These are phyloP conservation scores for Morus bassanus DNA, from an alignment of 2,797 vertebrate genomes.

Conservation along the genomic window DNA sequence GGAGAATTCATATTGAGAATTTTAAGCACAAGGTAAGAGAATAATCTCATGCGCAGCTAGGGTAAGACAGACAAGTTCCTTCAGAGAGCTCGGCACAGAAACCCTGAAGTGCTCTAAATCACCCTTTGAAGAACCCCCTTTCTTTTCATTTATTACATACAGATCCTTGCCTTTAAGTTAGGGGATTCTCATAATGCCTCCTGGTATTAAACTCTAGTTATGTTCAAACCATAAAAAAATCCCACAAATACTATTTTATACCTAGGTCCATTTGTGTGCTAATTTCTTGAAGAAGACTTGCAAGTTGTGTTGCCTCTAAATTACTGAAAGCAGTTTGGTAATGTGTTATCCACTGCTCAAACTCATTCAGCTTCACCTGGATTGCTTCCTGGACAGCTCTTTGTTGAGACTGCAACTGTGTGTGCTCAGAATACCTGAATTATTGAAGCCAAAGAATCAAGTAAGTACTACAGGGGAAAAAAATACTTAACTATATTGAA, in stretches of 20 bases:
- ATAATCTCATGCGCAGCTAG: background rate
- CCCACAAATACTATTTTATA: slow-evolving; percentile 56
- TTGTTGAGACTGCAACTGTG: slow-evolving; percentile 92
- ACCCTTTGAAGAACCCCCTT: background rate
- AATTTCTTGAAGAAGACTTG: slow-evolving; percentile 96
- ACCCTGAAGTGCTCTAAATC: background rate
- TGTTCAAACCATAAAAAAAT: background rate
- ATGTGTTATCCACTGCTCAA: slow-evolving; percentile 97
- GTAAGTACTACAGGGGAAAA: background rate
- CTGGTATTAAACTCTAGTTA: background rate
- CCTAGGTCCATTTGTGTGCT: slow-evolving; percentile 95
- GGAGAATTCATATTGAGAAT: background rate
- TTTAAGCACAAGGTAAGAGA: background rate
- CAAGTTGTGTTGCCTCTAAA: slow-evolving; percentile 94
- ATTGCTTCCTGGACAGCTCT: slow-evolving; percentile 94
- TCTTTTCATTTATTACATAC: background rate
- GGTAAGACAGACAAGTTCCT: background rate
- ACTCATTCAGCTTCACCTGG: slow-evolving; percentile 92
- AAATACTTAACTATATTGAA: background rate
- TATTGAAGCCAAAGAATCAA: background rate
- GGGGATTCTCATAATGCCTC: background rate
- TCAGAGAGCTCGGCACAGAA: background rate
- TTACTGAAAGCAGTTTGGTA: slow-evolving; percentile 94
- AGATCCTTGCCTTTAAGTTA: background rate
- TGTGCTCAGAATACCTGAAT: slow-evolving; percentile 93